These are phyloP conservation scores for Diacarnus erythraeanus DNA, from an alignment of 37 sponge, comb jelly and placozoan genomes.

Conservation along the genomic window DNA sequence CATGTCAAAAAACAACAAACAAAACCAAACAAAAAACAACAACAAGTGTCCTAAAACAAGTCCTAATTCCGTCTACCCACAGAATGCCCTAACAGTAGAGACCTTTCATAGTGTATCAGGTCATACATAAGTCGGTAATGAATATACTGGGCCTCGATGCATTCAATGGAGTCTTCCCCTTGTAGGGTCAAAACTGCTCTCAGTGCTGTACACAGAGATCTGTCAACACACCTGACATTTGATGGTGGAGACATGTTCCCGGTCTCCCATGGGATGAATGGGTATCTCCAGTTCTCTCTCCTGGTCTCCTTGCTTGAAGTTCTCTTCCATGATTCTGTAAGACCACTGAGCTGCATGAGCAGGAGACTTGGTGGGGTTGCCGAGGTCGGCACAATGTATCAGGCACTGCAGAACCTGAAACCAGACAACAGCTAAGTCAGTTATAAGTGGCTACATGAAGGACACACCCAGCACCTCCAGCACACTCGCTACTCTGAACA, in stretches of 20 bases:
- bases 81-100: not conserved
- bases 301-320: constrained; percentile 79
- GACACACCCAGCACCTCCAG: not conserved
- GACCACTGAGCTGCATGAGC: constrained; percentile 64
- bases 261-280: constrained; percentile 68
- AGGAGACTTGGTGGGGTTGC: constrained; percentile 70
- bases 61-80: not conserved
- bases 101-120: not conserved
- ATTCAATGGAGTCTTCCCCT: too few species aligned
- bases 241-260: constrained; percentile 52
- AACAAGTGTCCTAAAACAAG: not conserved
- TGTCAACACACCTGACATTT: constrained; percentile 62
- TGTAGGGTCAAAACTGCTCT: too few species aligned
- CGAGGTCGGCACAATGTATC: constrained; percentile 89
- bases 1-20: too few species aligned
- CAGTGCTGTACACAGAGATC: not conserved
- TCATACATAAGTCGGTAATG: too few species aligned
- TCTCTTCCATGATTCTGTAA: constrained; percentile 68
- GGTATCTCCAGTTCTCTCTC: constrained; percentile 67
- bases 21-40: too few species aligned
- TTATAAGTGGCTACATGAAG: too few species aligned
- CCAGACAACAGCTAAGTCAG: not conserved
- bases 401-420: constrained; percentile 70
- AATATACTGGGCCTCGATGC: too few species aligned
- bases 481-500: not conserved